Evolutionary conservation across 2,797 vertebrate species (phyloP).

Genomic region (Alauda arvensis): DNA sequence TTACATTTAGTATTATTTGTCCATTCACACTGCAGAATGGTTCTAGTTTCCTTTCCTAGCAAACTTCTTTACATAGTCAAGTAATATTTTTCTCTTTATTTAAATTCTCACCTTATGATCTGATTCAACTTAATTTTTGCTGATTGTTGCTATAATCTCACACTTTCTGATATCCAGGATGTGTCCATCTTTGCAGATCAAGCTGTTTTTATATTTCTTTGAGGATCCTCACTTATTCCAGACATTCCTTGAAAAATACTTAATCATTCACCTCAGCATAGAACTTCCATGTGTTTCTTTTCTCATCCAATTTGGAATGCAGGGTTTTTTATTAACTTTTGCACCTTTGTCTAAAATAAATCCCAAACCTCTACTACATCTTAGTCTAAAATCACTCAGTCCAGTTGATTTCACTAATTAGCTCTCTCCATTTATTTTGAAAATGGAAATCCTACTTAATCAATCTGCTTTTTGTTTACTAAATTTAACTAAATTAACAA

Average conservation of each 20-base stretch:
- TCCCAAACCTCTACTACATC: neutral
- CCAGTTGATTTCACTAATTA: conserved; percentile 42
- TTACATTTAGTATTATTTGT: neutral
- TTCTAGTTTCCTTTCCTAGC: neutral
- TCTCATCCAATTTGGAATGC: neutral
- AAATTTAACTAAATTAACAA: conserved; percentile 44
- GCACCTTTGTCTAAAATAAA: conserved; percentile 16
- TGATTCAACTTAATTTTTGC: neutral
- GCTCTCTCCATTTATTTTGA: conserved; percentile 30
- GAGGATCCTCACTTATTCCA: neutral
- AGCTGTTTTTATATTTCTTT: neutral
- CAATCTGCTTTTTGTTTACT: conserved; percentile 44
- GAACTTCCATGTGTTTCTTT: neutral
- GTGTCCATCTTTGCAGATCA: neutral
- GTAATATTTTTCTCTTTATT: neutral
- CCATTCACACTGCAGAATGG: neutral
- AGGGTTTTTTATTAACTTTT: neutral
- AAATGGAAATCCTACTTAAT: conserved; percentile 52
- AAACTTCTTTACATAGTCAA: neutral
- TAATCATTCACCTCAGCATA: neutral
- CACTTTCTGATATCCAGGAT: neutral
- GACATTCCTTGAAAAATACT: neutral
- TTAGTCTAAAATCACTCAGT: neutral
- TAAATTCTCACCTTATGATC: neutral
- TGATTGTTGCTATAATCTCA: neutral